A percentile compares a stretch with the other conserved stretches of the same genome.
phyloP scores from a whole-genome alignment of 2,888 invertebrate species.

The Clitarchus hookeri region DNA sequence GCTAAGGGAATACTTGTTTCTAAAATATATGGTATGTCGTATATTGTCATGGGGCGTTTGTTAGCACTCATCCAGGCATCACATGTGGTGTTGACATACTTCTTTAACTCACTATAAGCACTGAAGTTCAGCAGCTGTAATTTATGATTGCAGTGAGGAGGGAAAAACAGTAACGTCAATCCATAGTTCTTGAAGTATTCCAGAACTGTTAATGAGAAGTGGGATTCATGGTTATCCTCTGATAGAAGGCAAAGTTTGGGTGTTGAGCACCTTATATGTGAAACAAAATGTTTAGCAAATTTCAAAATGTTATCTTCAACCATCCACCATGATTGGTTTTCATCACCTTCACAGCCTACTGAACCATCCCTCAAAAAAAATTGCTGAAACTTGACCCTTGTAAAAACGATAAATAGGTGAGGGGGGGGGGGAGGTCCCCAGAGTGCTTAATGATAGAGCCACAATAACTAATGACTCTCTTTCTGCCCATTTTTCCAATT shows the following conservation, averaged over 20 bases:
- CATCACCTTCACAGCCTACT: conserved; percentile 11
- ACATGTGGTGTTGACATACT: conserved; percentile 21
- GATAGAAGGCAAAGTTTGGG: neutral
- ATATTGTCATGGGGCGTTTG: conserved; percentile 25
- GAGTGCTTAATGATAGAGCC: conserved; percentile 33
- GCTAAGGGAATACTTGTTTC: neutral
- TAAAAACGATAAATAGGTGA: neutral
- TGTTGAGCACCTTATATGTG: neutral
- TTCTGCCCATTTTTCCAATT: conserved; percentile 38
- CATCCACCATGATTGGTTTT: too few relatives aligned
- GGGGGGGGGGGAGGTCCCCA: too few relatives aligned
- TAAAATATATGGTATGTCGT: conserved; percentile 26
- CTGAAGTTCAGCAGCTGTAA: conserved; percentile 11
- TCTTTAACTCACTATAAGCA: neutral
- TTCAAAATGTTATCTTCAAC: neutral
- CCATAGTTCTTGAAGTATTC: conserved; percentile 18
- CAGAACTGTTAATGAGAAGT: neutral
- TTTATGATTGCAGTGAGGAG: conserved; percentile 24
- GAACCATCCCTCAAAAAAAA: neutral
- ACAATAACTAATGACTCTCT: conserved; percentile 42
- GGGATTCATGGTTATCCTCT: neutral
- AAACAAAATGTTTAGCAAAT: neutral
- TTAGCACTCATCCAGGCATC: conserved; percentile 21
- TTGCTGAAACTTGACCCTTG: neutral
- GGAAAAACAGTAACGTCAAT: conserved; percentile 3